Base-by-base conservation (phyloP, 2,113 vertebrate genomes). In the Tichodroma muraria region DNA sequence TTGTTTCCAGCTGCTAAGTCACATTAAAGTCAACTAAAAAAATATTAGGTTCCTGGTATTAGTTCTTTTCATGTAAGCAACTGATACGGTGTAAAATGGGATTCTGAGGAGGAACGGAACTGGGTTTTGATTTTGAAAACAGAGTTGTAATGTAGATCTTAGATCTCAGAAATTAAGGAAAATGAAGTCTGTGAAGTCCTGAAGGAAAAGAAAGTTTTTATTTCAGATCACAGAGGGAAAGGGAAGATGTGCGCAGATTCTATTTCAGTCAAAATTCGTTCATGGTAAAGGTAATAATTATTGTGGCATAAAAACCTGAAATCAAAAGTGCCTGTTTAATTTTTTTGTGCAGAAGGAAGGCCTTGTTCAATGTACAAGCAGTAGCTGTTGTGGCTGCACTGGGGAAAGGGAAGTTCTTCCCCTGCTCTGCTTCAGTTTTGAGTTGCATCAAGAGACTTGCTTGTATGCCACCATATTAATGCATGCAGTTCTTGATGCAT, bases 1-100 rank as follows among this genome's bases (percentile, higher is more conserved):
- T 70, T 92, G 9, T 78, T 93, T 86, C 45, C 54, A 80, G 25
- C 42, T 81, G 27, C 78, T 59, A 80, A 80, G 73, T 66, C 69
- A 70, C 42, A 38, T n/a, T 66, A 17, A 73, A 90, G 15, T 66
- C 18, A 66, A n/a, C 54, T 84, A 80, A 92, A 95, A 92, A 84
- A 78, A 24, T 9, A 8, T 50, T 50, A 1, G 3, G 77, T 88
- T 92, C 60, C 47, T 42, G 15, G 8, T 78, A 75, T 73, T 72
- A 35, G 31, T 57, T 90, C 44, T 81, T 94, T 64, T 60, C 30
- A 28, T 63, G 18, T 50, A 30, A 88, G 31, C 38, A 80, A 33
- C 3, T 24, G 57, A 45, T 84, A 11, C 35, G 16, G 11, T 7
- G 59, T 37, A 65, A 85, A 80, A 37, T 21, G 38, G 60, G 30